Percentiles rank a stretch among this genome's conserved stretches.
Evolutionary conservation across 2,113 vertebrate genomes (phyloP).

Genomic region (Engraulis encrasicolus): DNA sequence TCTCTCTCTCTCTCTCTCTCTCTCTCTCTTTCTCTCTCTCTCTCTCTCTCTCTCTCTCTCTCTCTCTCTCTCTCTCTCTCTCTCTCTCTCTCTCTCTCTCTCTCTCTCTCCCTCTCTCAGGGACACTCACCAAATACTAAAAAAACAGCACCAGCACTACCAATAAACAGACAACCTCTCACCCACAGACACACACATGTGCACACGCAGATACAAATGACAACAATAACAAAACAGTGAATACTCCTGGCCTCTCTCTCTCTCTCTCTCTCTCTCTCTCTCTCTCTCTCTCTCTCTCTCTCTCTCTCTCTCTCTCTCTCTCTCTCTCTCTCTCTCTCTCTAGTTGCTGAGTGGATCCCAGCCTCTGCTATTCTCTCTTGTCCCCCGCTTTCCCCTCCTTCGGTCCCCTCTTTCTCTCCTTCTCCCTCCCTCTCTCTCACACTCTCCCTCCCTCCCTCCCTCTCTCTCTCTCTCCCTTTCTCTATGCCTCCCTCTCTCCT

Average conservation of each 20-base stretch:
- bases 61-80: no score
- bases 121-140: no score
- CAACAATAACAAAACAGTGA: neutral
- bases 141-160: no score
- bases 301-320: slow-evolving; percentile 10
- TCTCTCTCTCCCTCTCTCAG: no score
- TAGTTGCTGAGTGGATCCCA: no score
- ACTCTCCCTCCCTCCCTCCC: slow-evolving; percentile 31
- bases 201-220: neutral
- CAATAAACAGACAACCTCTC: no score
- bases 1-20: neutral
- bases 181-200: neutral
- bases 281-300: neutral
- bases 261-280: neutral
- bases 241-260: neutral
- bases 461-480: slow-evolving; percentile 53
- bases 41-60: no score
- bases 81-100: no score
- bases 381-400: slow-evolving; percentile 52
- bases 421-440: slow-evolving; percentile 51
- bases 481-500: no score
- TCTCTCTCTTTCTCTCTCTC: no score
- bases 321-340: slow-evolving; percentile 17
- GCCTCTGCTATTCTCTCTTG: no score
- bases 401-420: slow-evolving; percentile 53